Evolutionary conservation across 2,113 vertebrate species (phyloP), one percentile per base, ranked within the genome.

Genomic region (Gymnogyps californianus): DNA sequence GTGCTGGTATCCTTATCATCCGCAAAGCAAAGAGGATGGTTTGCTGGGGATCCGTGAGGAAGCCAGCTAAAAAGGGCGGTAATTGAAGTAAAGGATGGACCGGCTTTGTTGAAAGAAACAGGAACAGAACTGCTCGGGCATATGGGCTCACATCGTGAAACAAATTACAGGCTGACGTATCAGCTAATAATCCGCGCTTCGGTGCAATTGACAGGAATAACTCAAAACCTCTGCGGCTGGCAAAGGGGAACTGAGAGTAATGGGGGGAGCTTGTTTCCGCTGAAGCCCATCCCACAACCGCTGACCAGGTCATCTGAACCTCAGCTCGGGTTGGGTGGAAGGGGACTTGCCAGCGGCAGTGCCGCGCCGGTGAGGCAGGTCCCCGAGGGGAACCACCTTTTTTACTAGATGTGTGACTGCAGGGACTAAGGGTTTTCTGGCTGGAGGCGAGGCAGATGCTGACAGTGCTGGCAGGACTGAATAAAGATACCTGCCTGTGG

Each of bases 161-260:
- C 69, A 93, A 96, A 89, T 89, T 94, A 52, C 77, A 89, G 92
- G 87, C 91, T 94, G 95, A 95, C 93, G 79, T 40, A 57, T 36
- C 6, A 1, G 3, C 83, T 92, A 84, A 92, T 92, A 91, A 83
- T 85, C 61, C n/a, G 32, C 0, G 1, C 65, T 80, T 78, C 21
- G 59, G 64, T 87, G 77, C 83, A 72, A 36, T 21, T 54, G 72
- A 49, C 95, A 95, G 89, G 87, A 87, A 76, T 65, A 95, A 70
- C 80, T 93, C 95, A 83, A 90, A 97, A 67, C 72, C 80, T 81
- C 72, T 81, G 91, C 62, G 81, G 44, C 65, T 79, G 69, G 52
- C 47, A 66, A 76, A 95, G 40, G 44, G 40, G 46, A 93, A 59
- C 69, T 14, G 66, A 70, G 40, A 89, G 83, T 71, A 75, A 91